These are phyloP conservation scores for Spondyliosoma cantharus DNA, from an alignment of 2,797 vertebrate species.

Conservation along the genomic window DNA sequence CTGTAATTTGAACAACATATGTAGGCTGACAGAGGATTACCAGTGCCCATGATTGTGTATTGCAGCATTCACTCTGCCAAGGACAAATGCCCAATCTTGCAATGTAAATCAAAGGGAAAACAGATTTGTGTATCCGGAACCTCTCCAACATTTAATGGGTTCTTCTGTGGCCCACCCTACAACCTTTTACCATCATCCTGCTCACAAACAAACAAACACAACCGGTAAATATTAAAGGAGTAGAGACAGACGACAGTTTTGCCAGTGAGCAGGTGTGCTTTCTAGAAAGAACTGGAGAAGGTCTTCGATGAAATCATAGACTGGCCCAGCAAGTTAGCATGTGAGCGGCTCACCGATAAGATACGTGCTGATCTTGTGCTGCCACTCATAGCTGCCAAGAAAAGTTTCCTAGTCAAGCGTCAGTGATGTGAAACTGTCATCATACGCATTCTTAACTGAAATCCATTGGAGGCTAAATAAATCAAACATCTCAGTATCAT, in stretches of 20 bases:
- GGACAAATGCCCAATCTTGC: too few species aligned
- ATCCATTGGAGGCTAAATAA: background rate
- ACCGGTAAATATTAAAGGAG: too few species aligned
- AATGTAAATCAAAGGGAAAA: too few species aligned
- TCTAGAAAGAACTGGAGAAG: background rate
- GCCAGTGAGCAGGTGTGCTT: background rate
- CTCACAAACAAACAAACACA: too few species aligned
- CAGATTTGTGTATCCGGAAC: too few species aligned
- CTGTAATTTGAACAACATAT: too few species aligned
- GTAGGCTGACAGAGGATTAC: too few species aligned
- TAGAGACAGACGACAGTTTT: background rate
- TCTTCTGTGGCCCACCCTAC: too few species aligned
- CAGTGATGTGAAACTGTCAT: background rate
- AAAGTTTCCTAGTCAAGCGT: background rate
- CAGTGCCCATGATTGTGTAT: too few species aligned
- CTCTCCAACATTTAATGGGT: too few species aligned
- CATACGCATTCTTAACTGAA: background rate
- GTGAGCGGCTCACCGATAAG: conserved; percentile 4
- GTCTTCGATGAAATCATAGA: background rate
- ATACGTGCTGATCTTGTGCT: background rate
- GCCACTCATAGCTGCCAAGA: background rate
- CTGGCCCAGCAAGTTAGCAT: background rate
- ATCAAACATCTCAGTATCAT: background rate
- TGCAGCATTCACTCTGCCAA: too few species aligned
- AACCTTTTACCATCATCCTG: too few species aligned